phyloP scores from a whole-genome alignment of 2,797 vertebrate species.

The Poeciliopsis infans region DNA sequence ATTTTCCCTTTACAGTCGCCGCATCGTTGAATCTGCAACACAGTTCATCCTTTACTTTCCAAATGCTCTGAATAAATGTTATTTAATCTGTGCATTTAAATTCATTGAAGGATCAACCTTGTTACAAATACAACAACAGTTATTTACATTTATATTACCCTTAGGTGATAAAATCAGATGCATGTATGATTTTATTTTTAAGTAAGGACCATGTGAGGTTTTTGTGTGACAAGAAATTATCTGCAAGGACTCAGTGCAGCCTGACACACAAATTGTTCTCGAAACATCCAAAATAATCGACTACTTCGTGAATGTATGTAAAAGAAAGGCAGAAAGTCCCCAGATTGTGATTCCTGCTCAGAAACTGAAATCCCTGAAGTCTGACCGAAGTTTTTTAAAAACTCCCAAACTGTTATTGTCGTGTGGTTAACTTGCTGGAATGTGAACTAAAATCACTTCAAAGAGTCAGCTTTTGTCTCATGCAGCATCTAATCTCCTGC shows the following conservation, averaged over 20 bases:
- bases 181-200: not conserved
- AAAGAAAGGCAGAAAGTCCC: not conserved
- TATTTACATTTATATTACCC: not conserved
- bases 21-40: not conserved
- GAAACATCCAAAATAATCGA: too few relatives aligned
- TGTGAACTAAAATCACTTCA: constrained; percentile 50
- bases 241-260: not conserved
- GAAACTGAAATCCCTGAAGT: not conserved
- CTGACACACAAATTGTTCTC: not conserved
- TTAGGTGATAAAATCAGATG: not conserved
- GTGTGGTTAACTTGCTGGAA: constrained; percentile 30
- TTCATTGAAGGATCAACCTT: not conserved
- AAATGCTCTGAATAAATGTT: not conserved
- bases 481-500: constrained; percentile 63
- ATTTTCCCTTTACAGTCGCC: not conserved
- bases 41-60: not conserved
- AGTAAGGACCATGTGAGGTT: not conserved
- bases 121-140: not conserved
- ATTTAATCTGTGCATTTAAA: not conserved
- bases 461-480: constrained; percentile 61
- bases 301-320: not conserved
- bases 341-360: not conserved
- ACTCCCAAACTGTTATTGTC: constrained; percentile 8
- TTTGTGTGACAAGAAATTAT: not conserved
- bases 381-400: constrained; percentile 4